Base-by-base conservation (phyloP, 64 coral and sea anemone genomes). In the Dendronephthya gigantea region DNA sequence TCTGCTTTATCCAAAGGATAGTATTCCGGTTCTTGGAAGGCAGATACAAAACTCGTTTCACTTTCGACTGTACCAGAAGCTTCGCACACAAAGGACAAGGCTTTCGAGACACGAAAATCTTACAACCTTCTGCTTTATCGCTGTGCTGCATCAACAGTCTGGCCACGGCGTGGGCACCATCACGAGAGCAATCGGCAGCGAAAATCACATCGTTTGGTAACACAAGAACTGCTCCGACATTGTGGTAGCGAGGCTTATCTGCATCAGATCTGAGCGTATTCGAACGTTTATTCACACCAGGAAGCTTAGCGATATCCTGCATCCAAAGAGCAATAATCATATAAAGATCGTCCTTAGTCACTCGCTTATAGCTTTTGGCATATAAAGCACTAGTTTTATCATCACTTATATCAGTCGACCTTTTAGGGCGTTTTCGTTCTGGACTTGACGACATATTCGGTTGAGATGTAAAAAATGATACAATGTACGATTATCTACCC, bases 11-110 rank as follows among this genome's bases (percentile, higher is more conserved):
- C 41, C 30, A 31, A 1, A n/a, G 28, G 27, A 39, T 91, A 50
- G 50, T 65, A 68, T 37, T 94, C 92, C 17, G 92, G 92, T 34
- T 86, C 76, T 50, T 86, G 38, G n/a, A n/a, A 40, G 92, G 92
- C n/a, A 94, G 56, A 27, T 86, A 94, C 23, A 84, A 85, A 32
- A 91, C 79, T 56, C 81, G 88, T 32, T 65, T 66, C 7, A 94
- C 89, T 88, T 83, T 69, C 68, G 86, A 66, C 38, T 94, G 92
- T 13, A 88, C 89, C 22, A 94, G 55, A 38, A 94, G 86, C 43
- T 94, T 94, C 11, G 86, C 59, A 52, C 92, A 94, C 7, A 88
- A 32, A 0, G 92, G 79, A 31, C 92, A 94, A 4, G 92, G 92
- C 38, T 90, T 74, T 51, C 92, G 68, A 3, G 92, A 94, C 25